Evolutionary conservation across 2,797 vertebrate species (phyloP).

Genomic region (Acipenser transmontanus): DNA sequence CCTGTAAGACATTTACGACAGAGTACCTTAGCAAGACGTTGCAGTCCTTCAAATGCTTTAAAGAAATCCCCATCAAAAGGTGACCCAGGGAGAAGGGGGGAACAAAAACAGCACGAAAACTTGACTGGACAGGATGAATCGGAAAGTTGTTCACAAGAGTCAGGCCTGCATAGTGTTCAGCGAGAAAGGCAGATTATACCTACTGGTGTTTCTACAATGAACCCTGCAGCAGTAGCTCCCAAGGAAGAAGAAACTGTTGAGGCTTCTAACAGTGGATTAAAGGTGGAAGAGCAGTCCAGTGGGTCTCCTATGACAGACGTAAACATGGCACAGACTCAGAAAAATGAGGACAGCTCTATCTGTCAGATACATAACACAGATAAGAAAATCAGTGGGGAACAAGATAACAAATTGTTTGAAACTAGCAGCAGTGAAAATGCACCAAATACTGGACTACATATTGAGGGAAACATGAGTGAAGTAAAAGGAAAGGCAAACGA

Average conservation of each 20-base stretch:
- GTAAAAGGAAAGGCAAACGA: too few relatives aligned
- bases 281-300: slow-evolving; percentile 59
- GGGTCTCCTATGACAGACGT: slow-evolving; percentile 33
- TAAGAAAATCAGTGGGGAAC: slow-evolving; percentile 23
- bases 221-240: slow-evolving; percentile 60
- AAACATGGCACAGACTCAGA: slow-evolving; percentile 25
- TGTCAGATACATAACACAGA: not conserved
- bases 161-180: slow-evolving; percentile 45
- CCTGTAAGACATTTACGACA: slow-evolving; percentile 57
- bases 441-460: slow-evolving; percentile 34
- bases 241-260: slow-evolving; percentile 33
- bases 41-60: slow-evolving; percentile 46
- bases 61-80: slow-evolving; percentile 57
- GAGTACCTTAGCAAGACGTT: slow-evolving; percentile 61
- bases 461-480: slow-evolving; percentile 23
- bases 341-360: not conserved
- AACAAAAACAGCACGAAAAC: slow-evolving; percentile 52
- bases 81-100: slow-evolving; percentile 46
- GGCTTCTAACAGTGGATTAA: slow-evolving; percentile 64
- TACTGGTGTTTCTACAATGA: slow-evolving; percentile 45
- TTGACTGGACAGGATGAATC: slow-evolving; percentile 46
- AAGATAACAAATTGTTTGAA: slow-evolving; percentile 22
- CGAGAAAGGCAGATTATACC: slow-evolving; percentile 49
- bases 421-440: slow-evolving; percentile 13
- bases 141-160: slow-evolving; percentile 38